A percentile compares a stretch with the other conserved stretches of the same genome.
Conservation (phyloP, 2,113 vertebrate species). For the Bothrops jararaca region DNA sequence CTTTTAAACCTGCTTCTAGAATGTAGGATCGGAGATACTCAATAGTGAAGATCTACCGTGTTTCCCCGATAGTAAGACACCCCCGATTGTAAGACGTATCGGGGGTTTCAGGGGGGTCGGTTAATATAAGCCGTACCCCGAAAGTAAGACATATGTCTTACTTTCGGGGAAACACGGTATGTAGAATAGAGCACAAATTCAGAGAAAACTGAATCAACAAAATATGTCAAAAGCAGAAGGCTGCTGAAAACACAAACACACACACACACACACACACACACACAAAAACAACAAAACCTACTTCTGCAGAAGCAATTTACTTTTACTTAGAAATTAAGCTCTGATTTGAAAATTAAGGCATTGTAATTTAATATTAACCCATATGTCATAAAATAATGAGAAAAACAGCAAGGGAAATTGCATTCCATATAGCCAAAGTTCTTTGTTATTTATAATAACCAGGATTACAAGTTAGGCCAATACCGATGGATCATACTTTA, state of each 20-base stretch:
- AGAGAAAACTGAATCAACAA: neutral
- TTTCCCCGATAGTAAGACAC: too few species aligned
- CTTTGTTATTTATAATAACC: constrained; percentile 79
- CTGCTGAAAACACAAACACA: constrained; percentile 23
- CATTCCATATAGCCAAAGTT: constrained; percentile 77
- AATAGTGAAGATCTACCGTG: neutral
- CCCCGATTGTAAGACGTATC: too few species aligned
- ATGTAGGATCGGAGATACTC: neutral
- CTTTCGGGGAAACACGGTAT: too few species aligned
- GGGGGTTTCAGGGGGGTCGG: too few species aligned
- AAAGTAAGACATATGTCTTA: too few species aligned
- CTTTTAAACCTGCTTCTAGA: constrained; percentile 19
- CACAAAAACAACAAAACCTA: constrained; percentile 46
- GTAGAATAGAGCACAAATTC: neutral
- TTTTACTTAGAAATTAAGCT: constrained; percentile 77
- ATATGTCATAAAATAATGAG: constrained; percentile 78
- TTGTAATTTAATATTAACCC: constrained; percentile 79
- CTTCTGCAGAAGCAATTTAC: constrained; percentile 74
- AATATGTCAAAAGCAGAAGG: neutral
- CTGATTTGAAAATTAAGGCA: constrained; percentile 76
- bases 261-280: neutral
- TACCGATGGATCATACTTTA: constrained; percentile 85
- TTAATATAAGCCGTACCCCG: too few species aligned
- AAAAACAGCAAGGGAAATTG: constrained; percentile 75
- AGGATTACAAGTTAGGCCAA: constrained; percentile 74